Evolutionary conservation across 2,888 invertebrate genomes (phyloP).

Genomic region (Leucania comma): DNA sequence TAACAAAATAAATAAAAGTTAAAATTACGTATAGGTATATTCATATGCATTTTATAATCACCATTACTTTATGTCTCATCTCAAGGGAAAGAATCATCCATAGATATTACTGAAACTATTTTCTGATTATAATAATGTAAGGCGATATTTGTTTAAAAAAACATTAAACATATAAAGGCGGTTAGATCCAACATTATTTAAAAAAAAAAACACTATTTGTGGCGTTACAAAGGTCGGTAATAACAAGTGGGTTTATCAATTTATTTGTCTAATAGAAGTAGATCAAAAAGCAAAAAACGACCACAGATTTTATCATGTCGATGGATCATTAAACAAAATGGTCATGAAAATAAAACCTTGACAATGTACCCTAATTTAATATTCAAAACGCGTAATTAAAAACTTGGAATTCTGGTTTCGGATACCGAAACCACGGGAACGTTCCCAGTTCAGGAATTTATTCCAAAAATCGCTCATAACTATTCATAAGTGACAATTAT

Average conservation of each 20-base stretch:
- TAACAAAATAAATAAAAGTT: too few species aligned
- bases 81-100: too few species aligned
- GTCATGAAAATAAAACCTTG: conserved; percentile 24
- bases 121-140: too few species aligned
- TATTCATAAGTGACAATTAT: conserved; percentile 53
- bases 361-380: conserved; percentile 41
- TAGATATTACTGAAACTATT: too few species aligned
- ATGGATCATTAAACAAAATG: conserved; percentile 20
- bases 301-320: not conserved
- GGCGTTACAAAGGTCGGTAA: too few species aligned
- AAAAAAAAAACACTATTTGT: too few species aligned
- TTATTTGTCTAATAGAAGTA: not conserved
- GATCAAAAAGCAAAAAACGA: not conserved
- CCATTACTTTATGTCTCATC: too few species aligned
- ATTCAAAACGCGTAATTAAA: conserved; percentile 54
- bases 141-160: too few species aligned
- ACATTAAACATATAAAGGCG: too few species aligned
- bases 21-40: too few species aligned
- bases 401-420: conserved; percentile 46
- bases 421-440: conserved; percentile 50
- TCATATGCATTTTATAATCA: too few species aligned
- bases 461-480: conserved; percentile 47
- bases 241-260: not conserved
- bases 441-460: conserved; percentile 41
- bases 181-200: too few species aligned